Evolutionary conservation across 2,113 vertebrate species (phyloP), one percentile per base, ranked within the genome.

Genomic region (Sorex fumeus): DNA sequence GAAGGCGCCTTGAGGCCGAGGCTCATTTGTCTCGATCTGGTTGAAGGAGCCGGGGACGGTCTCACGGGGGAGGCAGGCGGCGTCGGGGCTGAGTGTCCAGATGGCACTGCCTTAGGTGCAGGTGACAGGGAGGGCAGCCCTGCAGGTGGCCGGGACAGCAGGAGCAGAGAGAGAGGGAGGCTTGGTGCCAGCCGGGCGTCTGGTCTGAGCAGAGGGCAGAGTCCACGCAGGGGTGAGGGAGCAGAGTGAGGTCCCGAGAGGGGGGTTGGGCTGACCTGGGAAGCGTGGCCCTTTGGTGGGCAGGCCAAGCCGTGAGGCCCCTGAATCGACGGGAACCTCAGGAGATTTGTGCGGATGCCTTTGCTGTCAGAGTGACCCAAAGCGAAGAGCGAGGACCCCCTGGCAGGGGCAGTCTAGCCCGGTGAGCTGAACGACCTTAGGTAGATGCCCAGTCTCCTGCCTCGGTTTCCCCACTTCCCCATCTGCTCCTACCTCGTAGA

Each of bases 381-480:
- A 78, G 78, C 10, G 76, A 67, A 72, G 28, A 91, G 84, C 66
- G 76, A 76, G 57, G 47, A n/a, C n/a, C n/a, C n/a, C n/a, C n/a
- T n/a, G n/a, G n/a, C n/a, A n/a, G n/a, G n/a, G n/a, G n/a, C n/a
- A n/a, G 27, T 8, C 30, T 16, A 28, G 64, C 64, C n/a, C 8
- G 50, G 16, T 53, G 50, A 53, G 72, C 43, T 1, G 1, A 30
- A 70, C 66, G 23, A 78, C 25, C 78, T 47, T 28, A 45, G 76
- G 45, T 7, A 12, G 53, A 75, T 32, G 16, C n/a, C 70, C 5
- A 36, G 53, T 19, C 50, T 75, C 28, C 3, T 36, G 76, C 89
- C 85, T 96, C 90, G n/a, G 72, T 62, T 86, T 81, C 87, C 62
- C 83, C 66, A 30, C 45, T 86, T 81, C 87, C 62, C 83, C 66